A percentile compares a stretch with the other conserved stretches of the same genome.
phyloP scores from a whole-genome alignment of 2,113 vertebrate genomes.

The Hippolais icterina region DNA sequence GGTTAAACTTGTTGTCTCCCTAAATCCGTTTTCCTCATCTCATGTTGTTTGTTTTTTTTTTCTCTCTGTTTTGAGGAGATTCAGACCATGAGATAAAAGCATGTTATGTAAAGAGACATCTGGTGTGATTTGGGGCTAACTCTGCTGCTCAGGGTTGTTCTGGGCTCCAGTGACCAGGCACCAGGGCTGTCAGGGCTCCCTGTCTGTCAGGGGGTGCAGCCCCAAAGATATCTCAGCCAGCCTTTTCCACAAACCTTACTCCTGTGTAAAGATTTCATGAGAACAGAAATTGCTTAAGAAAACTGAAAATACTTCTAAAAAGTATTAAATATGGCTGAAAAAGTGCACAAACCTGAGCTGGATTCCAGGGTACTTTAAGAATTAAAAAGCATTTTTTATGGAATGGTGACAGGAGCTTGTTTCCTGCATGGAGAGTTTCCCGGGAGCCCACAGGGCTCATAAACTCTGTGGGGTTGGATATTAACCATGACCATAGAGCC shows the following conservation, averaged over 20 bases:
- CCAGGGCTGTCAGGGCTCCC: background rate
- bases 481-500: background rate
- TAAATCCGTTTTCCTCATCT: background rate
- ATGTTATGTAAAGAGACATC: background rate
- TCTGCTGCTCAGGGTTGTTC: background rate
- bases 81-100: background rate
- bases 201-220: background rate
- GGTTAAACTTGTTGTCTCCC: background rate
- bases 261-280: background rate
- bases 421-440: background rate
- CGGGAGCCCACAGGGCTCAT: background rate
- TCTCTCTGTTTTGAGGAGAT: background rate
- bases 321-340: background rate
- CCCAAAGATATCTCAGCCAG: background rate
- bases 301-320: background rate
- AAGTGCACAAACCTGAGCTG: background rate
- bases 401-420: background rate
- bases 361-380: background rate
- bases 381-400: background rate
- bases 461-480: background rate
- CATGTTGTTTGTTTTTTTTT: fast-evolving
- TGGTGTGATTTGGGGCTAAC: background rate
- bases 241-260: background rate
- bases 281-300: background rate
- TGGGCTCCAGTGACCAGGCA: background rate